Base-by-base conservation (phyloP, 1,140 invertebrate species). In the Conus ventricosus region DNA sequence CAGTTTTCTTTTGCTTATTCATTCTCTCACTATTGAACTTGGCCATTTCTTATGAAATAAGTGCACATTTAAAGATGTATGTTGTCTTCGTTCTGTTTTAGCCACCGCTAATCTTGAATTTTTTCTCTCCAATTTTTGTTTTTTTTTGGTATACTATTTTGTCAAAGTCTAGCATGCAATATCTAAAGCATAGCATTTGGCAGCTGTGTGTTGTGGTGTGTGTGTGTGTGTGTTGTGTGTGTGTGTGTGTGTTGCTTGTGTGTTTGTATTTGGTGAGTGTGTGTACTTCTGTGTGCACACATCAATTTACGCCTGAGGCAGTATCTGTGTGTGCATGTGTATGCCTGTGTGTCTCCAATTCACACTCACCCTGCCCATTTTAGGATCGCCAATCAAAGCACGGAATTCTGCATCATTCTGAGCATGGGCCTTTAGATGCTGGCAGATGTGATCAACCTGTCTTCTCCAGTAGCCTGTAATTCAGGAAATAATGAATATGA, bases 321-420 rank as follows among this genome's bases (percentile, higher is more conserved):
- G 39, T 39, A 39, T 39, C 39, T 23, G 67, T 71, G 67, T 71
- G 67, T 71, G 67, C 20, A 20, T 71, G 67, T 71, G 67, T 71
- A 20, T 71, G 67, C 10, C 11, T 71, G 67, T 71, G 67, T 71
- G 67, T 71, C 13, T 5, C 51, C 54, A 84, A 57, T 82, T 5
- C 63, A 6, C 51, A 23, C 82, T 51, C 91, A 95, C 94, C 92
- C 95, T 94, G n/a, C 94, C 95, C 93, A 95, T 95, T 85, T 94
- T 93, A 17, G 94, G 94, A 88, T 95, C 94, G 82, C 94, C 94
- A 90, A 95, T 95, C 23, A 95, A 88, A n/a, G 94, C 94, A 71
- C 95, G 91, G 87, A 95, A 95, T 81, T 95, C 94, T 17, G 95
- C 91, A 90, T 95, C 93, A 92, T 95, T 95, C 81, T 94, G 92